Evolutionary conservation across 2,888 invertebrate genomes (phyloP).

Genomic region (Cheilosia grossa): DNA sequence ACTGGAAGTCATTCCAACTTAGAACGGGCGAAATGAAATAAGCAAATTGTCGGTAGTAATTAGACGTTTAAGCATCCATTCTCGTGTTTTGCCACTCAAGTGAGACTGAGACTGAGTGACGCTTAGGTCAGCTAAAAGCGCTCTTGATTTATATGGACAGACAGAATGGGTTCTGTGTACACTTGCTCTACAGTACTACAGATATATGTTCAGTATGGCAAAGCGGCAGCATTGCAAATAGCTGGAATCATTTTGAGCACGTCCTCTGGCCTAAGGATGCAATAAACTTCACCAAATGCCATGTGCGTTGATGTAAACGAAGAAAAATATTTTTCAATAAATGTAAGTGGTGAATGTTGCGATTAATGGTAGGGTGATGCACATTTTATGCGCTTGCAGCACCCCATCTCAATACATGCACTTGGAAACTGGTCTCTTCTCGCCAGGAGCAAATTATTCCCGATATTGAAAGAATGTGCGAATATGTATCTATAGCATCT

Average conservation of each 20-base stretch:
- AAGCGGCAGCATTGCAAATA: constrained; percentile 53
- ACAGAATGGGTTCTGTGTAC: constrained; percentile 2
- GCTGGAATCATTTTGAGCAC: constrained; percentile 61
- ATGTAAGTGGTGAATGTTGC: constrained; percentile 52
- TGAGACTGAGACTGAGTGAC: constrained; percentile 43
- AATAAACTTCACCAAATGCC: constrained; percentile 69
- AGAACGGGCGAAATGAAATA: constrained; percentile 61
- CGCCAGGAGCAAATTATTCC: constrained; percentile 26
- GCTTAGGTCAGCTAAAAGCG: constrained; percentile 38
- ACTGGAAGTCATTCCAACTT: constrained; percentile 61
- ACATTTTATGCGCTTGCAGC: constrained; percentile 24
- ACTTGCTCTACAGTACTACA: not conserved
- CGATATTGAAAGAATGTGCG: not conserved
- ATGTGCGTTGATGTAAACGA: constrained; percentile 67
- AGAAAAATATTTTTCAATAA: constrained; percentile 74
- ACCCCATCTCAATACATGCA: not conserved
- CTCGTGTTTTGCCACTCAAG: constrained; percentile 44
- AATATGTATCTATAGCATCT: constrained; percentile 1
- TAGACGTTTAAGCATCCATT: constrained; percentile 62
- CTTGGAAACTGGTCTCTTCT: constrained; percentile 5
- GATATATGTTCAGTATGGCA: constrained; percentile 14
- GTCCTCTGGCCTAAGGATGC: constrained; percentile 64
- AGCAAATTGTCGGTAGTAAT: constrained; percentile 70
- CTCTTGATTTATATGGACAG: constrained; percentile 19
- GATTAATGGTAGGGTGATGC: constrained; percentile 31